Evolutionary conservation across 2,888 invertebrate species (phyloP), one percentile per base, ranked within the genome.

Genomic region (Drosophila colorata): DNA sequence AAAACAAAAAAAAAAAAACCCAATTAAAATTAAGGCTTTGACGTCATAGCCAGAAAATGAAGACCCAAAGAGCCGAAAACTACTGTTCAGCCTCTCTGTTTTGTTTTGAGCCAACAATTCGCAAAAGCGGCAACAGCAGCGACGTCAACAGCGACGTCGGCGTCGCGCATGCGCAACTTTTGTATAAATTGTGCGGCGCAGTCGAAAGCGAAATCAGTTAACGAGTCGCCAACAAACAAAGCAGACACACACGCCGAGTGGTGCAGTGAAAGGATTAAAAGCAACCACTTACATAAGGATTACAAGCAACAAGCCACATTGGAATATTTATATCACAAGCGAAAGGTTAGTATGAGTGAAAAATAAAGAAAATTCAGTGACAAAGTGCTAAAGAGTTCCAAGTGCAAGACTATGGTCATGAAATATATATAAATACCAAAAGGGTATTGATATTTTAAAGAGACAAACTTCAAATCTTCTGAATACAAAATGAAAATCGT

Each of bases 161-260:
- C 65, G 73, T 53, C 20, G 85, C 87, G 87, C 88, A 68, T 72
- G 86, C 80, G 80, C 78, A 72, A 48, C 79, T 78, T 84, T 68
- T 80, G 89, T 90, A 90, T 90, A 90, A 90, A 90, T 90, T 69
- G 78, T 77, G 72, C 70, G 65, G 81, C 78, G 48, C 69, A 53
- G 74, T 63, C 66, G 75, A 83, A 88, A 80, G 75, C 79, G 75
- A 85, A 87, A 90, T 90, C 90, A 90, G 90, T 90, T 60, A 89
- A 88, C 81, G 76, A 80, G 75, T 78, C 81, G 78, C 87, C 78
- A 74, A 82, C 77, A 63, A 82, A 74, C 84, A 71, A 68, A 58
- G n/a, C 51, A 74, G 73, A 66, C 69, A 59, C 64, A 70, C 47
- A 49, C 14, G 28, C 0, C 64, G 55, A 60, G 57, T 60, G 63